Evolutionary conservation across 1,140 invertebrate species (phyloP), one percentile per base, ranked within the genome.

Genomic region (Hyphantria cunea): DNA sequence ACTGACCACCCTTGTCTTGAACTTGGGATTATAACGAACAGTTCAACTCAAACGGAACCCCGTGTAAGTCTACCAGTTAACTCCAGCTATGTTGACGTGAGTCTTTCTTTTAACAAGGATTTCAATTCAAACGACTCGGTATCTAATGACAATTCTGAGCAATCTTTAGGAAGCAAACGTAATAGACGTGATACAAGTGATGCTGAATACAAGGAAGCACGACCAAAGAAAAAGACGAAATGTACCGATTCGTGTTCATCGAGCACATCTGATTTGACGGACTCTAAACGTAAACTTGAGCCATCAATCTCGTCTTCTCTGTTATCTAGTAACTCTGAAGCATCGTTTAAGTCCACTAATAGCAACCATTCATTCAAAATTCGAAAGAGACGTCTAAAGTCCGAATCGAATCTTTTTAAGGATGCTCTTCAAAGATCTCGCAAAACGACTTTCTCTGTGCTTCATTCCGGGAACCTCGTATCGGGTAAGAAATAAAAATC

Each of bases 321-420:
- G 34, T 39, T 83, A n/a, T 83, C 75, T n/a, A 83, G 79, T 17
- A 79, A 72, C 47, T 90, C 87, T 12, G 87, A 90, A 10, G 59
- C 62, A 15, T 90, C 87, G 0, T 90, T 90, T 64, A 88, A 89
- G 63, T 90, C 87, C 25, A 71, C 84, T 12, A 84, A 79, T 50
- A 87, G 80, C 42, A 88, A 82, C 55, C 75, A 78, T 60, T 86
- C 84, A 0, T 87, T 74, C 55, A 90, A 86, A 72, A 76, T 80
- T 14, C 72, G 81, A 13, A 89, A 87, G 61, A 83, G 83, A 72
- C 66, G 84, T 56, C 47, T 74, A 32, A 85, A 79, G 71, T 87
- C 84, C 0, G 84, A 89, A n/a, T 75, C 83, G 1, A 85, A 73
- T 66, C 71, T 90, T 45, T 82, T 89, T 47, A 82, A 61, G 67